Percentiles rank a stretch among this genome's conserved stretches.
Conservation (phyloP, 2,888 invertebrate species). For the Aporophyla lueneburgensis region DNA sequence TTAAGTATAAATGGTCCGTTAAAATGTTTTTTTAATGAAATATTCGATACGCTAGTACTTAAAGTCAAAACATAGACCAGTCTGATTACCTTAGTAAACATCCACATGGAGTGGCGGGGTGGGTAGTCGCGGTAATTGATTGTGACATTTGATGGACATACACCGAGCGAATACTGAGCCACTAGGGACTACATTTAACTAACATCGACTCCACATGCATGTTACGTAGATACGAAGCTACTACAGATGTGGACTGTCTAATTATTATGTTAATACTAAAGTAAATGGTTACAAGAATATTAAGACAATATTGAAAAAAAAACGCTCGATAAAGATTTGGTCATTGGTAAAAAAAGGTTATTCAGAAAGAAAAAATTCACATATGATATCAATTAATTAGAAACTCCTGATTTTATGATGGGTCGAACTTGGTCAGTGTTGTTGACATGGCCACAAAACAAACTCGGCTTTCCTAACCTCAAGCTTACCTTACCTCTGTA, state of each 20-base stretch:
- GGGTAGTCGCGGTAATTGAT: conserved; percentile 85
- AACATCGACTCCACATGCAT: conserved; percentile 61
- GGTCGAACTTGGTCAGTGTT: conserved; percentile 76
- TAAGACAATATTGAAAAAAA: too few species aligned
- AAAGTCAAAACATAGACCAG: conserved; percentile 71
- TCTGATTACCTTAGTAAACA: conserved; percentile 77
- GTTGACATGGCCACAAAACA: conserved; percentile 87
- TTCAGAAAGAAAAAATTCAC: neutral
- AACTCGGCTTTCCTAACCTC: conserved; percentile 85
- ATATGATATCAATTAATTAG: neutral
- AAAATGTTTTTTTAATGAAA: conserved; percentile 37
- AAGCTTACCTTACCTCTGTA: conserved; percentile 87
- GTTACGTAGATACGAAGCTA: conserved; percentile 37
- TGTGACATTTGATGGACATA: conserved; percentile 89
- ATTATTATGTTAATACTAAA: conserved; percentile 19
- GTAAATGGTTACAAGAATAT: neutral
- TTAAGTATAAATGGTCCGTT: conserved; percentile 50
- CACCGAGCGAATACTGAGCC: conserved; percentile 81
- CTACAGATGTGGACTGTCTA: conserved; percentile 14
- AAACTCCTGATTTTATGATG: conserved; percentile 66
- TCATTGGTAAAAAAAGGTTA: neutral
- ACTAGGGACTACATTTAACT: conserved; percentile 76
- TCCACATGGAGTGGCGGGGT: conserved; percentile 70
- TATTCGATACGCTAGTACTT: conserved; percentile 5
- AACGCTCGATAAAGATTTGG: neutral